These are phyloP conservation scores for Panonychus citri DNA, from an alignment of 1,140 invertebrate genomes.

Conservation along the genomic window DNA sequence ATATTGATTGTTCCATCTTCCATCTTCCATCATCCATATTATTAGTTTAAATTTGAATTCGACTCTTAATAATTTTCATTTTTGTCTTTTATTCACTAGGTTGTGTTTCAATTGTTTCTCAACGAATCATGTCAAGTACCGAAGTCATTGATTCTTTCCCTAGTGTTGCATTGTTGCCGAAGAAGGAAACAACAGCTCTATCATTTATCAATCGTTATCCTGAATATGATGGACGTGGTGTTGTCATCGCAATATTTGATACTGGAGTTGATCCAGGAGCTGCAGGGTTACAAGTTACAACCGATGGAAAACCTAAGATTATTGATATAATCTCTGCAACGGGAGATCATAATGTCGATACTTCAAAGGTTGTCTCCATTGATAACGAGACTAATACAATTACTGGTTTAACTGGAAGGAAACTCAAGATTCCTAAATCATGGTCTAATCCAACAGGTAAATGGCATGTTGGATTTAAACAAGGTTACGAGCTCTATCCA, in stretches of 20 bases:
- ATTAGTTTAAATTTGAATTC: no score
- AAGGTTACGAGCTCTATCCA: constrained; percentile 64
- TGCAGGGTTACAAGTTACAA: constrained; percentile 75
- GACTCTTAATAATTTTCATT: no score
- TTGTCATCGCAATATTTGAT: constrained; percentile 83
- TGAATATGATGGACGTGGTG: constrained; percentile 69
- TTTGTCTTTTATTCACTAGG: no score
- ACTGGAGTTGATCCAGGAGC: constrained; percentile 91
- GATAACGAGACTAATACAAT: constrained; percentile 45
- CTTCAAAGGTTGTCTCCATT: constrained; percentile 50
- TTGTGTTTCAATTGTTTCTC: no score
- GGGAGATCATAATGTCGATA: constrained; percentile 80
- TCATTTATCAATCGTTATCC: constrained; percentile 75
- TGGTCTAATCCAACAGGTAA: constrained; percentile 49
- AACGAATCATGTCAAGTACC: background rate
- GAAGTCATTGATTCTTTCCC: constrained; percentile 37
- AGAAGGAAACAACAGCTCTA: constrained; percentile 75
- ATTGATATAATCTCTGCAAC: constrained; percentile 84
- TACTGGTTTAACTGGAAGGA: constrained; percentile 60
- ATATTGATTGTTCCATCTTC: no score
- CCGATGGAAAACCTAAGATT: constrained; percentile 67
- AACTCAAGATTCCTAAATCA: constrained; percentile 53
- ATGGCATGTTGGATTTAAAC: constrained; percentile 48
- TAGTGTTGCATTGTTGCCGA: constrained; percentile 58
- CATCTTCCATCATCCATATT: no score